A percentile compares a stretch with the other conserved stretches of the same genome.
phyloP scores from a whole-genome alignment of 2,797 vertebrate species.

The Siniperca scherzeri region DNA sequence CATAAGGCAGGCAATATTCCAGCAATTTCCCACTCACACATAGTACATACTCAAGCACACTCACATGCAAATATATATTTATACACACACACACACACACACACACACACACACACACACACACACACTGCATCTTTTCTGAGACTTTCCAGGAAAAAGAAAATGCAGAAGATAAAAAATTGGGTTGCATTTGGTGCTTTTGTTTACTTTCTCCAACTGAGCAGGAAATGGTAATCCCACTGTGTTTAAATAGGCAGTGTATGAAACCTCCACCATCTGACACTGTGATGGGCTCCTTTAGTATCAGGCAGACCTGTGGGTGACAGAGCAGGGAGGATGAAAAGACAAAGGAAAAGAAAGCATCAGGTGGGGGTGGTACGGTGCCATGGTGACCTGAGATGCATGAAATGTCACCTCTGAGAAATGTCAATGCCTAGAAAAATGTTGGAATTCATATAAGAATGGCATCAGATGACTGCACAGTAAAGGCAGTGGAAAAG shows the following conservation, averaged over 20 bases:
- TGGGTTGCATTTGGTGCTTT: constrained; percentile 20
- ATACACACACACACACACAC: background rate
- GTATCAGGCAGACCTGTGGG: constrained; percentile 19
- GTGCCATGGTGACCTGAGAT: constrained; percentile 25
- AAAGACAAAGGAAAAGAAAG: constrained; percentile 43
- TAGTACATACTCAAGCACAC: background rate
- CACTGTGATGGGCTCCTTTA: constrained; percentile 24
- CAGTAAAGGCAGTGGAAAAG: background rate
- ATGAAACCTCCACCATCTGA: constrained; percentile 55
- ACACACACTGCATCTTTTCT: background rate
- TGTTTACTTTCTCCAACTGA: constrained; percentile 36
- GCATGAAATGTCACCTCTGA: constrained; percentile 40
- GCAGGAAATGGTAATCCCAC: constrained; percentile 43
- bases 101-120: background rate
- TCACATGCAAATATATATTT: background rate
- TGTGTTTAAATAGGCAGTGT: constrained; percentile 48
- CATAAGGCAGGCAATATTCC: background rate
- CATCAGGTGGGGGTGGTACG: constrained; percentile 31
- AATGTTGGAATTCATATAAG: background rate
- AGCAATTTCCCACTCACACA: constrained; percentile 20
- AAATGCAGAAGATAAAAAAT: constrained; percentile 15
- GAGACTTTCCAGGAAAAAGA: background rate
- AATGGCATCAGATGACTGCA: constrained; percentile 7
- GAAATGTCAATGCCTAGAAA: constrained; percentile 15
- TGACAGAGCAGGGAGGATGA: constrained; percentile 23